Conservation (phyloP, 2,797 vertebrate species). For the Serranus cabrilla region DNA sequence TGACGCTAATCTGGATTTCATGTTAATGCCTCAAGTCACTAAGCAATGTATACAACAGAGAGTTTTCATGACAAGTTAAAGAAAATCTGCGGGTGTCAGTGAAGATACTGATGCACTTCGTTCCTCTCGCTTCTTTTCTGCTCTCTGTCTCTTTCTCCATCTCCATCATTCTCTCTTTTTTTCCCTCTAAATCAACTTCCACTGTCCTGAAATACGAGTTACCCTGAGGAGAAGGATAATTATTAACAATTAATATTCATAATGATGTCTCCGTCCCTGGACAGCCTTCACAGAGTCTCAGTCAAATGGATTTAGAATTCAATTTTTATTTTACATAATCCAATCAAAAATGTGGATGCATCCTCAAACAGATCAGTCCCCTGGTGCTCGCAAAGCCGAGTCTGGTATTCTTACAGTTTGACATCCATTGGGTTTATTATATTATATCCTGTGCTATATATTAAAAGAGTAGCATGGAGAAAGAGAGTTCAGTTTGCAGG, state of each 20-base stretch:
- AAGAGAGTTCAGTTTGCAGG: slow-evolving; percentile 6
- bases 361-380: slow-evolving; percentile 74
- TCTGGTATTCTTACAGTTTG: slow-evolving; percentile 59
- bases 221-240: slow-evolving; percentile 85
- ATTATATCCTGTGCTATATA: slow-evolving; percentile 21
- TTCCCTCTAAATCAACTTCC: slow-evolving; percentile 65
- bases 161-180: slow-evolving; percentile 38
- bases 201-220: slow-evolving; percentile 79
- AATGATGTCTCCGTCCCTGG: slow-evolving; percentile 85
- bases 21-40: slow-evolving; percentile 71
- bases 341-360: slow-evolving; percentile 81
- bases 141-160: slow-evolving; percentile 26
- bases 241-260: slow-evolving; percentile 89
- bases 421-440: slow-evolving; percentile 59
- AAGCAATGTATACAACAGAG: slow-evolving; percentile 68
- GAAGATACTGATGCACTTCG: slow-evolving; percentile 46
- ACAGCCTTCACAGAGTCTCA: slow-evolving; percentile 77
- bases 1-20: slow-evolving; percentile 84
- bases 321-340: slow-evolving; percentile 86
- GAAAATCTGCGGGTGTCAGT: slow-evolving; percentile 65
- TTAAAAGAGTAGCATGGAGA: slow-evolving; percentile 12
- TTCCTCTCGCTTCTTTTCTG: slow-evolving; percentile 21
- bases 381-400: slow-evolving; percentile 53
- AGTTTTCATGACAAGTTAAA: slow-evolving; percentile 72
- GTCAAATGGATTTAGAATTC: slow-evolving; percentile 86